These are phyloP conservation scores for Melanocharis versteri DNA, from an alignment of 2,113 vertebrate species.

Conservation along the genomic window DNA sequence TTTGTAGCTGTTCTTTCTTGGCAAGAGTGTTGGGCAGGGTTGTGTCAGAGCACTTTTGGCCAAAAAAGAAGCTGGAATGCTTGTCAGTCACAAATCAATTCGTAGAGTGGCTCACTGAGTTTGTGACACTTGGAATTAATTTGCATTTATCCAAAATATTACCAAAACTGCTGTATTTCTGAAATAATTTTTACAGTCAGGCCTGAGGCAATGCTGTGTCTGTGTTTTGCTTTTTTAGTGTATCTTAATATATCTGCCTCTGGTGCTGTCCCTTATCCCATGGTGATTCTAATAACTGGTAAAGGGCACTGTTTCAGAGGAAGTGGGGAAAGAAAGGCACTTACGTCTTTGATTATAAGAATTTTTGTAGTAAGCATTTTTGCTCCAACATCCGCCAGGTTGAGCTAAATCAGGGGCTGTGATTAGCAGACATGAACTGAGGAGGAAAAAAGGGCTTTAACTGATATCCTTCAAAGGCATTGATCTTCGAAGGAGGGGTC, in stretches of 20 bases:
- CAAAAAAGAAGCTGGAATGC: slow-evolving; percentile 21
- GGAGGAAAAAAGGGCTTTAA: background rate
- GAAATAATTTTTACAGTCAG: background rate
- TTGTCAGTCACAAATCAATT: slow-evolving; percentile 18
- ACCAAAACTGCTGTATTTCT: background rate
- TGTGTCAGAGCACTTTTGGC: slow-evolving; percentile 12
- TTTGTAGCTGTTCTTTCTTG: slow-evolving; percentile 45
- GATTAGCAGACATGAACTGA: background rate
- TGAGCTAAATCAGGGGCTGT: background rate
- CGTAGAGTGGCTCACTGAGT: background rate
- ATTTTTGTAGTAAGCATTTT: background rate
- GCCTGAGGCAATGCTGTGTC: background rate
- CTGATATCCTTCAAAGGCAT: background rate
- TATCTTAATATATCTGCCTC: background rate
- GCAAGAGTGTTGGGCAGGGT: background rate
- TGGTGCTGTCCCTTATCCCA: background rate
- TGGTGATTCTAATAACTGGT: background rate
- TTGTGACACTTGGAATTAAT: slow-evolving; percentile 13
- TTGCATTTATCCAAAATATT: background rate
- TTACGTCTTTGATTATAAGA: background rate
- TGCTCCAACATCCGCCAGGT: background rate
- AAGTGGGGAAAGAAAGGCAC: background rate
- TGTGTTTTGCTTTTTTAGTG: background rate
- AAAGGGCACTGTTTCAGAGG: background rate
- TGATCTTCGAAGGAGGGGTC: background rate